Evolutionary conservation across 2,113 vertebrate species (phyloP), one percentile per base, ranked within the genome.

Genomic region (Pluvialis apricaria): DNA sequence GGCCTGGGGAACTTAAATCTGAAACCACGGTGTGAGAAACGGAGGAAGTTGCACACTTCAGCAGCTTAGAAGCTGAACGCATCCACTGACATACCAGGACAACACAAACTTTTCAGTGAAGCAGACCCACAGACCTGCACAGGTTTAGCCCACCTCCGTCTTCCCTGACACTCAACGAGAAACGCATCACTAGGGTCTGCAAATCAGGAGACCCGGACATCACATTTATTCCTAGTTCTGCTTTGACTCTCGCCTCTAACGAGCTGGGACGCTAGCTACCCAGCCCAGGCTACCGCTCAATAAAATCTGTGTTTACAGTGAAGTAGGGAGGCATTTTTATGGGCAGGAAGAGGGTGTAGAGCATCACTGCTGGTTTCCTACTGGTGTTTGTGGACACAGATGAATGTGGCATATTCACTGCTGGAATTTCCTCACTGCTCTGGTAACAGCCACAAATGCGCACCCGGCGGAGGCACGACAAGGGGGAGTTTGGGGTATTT

Each of bases 151-250:
- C 71, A 54, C 31, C 55, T 65, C 81, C 61, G 28, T 15, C 60
- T 38, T 58, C 42, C 62, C 26, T 0, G 4, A n/a, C 2, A 0
- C 47, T 54, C 25, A 9, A 66, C 4, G 3, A 88, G 3, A 88
- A 92, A 49, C 4, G 6, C 45, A 20, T 49, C 69, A n/a, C 25
- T 12, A 6, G 54, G 51, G 51, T 34, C 62, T 55, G 44, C 26
- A 22, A 4, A 94, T 60, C 58, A 44, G 31, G 21, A 79, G 16
- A 12, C 5, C 47, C 4, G 14, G 40, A 29, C 21, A 21, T 12
- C 49, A 6, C 4, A 1, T 16, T 60, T 44, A 17, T 11, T 86
- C 64, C 90, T 25, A 20, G 26, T 12, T 64, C 75, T 49, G n/a
- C 66, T 61, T 25, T 29, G 17, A 42, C 25, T 86, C 69, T 22